These are phyloP conservation scores for Seriola aureovittata DNA, from an alignment of 2,113 vertebrate species.

Conservation along the genomic window DNA sequence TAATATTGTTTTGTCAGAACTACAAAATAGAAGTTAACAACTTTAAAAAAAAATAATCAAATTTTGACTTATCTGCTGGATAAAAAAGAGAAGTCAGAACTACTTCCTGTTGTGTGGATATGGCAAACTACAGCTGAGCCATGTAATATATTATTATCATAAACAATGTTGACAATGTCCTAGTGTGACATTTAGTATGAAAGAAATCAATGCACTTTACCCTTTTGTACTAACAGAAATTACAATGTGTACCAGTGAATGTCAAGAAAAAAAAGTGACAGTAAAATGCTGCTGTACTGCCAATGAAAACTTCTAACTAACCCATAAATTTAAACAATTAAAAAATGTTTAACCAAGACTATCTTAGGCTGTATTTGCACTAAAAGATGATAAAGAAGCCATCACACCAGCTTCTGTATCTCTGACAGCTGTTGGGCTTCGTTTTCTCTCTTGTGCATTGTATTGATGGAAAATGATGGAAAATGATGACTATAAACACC, in stretches of 20 bases:
- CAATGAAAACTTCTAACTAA: background rate
- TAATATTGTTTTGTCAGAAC: no score
- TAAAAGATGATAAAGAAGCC: background rate
- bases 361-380: background rate
- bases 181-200: background rate
- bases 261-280: background rate
- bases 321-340: no score
- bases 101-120: background rate
- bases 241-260: background rate
- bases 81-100: background rate
- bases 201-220: constrained; percentile 3
- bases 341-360: background rate
- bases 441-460: background rate
- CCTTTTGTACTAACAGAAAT: background rate
- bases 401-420: background rate
- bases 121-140: background rate
- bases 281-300: background rate
- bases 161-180: background rate
- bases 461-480: no score
- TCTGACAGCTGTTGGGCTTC: background rate
- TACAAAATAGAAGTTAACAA: background rate
- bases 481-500: background rate
- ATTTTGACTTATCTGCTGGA: background rate
- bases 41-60: background rate
- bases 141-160: background rate